Conservation (phyloP, 2,888 invertebrate species). For the Drosophila rellima region DNA sequence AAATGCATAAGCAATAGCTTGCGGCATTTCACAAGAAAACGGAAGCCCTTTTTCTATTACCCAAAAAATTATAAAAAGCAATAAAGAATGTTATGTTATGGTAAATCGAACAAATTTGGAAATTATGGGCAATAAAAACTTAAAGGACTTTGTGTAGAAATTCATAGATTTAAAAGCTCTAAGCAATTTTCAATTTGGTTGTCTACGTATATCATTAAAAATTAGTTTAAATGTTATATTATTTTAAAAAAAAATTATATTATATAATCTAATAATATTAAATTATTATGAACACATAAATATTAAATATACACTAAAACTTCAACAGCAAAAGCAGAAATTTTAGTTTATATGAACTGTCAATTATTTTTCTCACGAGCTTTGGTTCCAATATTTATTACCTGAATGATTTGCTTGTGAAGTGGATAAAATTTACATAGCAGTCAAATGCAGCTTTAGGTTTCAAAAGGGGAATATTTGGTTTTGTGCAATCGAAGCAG, state of each 20-base stretch:
- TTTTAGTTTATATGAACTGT: not conserved
- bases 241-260: no score
- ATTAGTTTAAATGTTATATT: not conserved
- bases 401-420: not conserved
- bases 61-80: slow-evolving; percentile 12
- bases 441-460: slow-evolving; percentile 16
- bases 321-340: not conserved
- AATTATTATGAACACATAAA: no score
- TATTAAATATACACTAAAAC: not conserved
- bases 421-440: not conserved
- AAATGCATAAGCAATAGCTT: slow-evolving; percentile 7
- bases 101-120: slow-evolving; percentile 5
- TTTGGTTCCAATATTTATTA: not conserved
- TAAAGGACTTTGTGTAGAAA: not conserved
- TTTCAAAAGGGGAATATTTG: not conserved
- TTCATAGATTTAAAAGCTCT: not conserved
- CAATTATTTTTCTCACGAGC: not conserved
- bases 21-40: not conserved
- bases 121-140: slow-evolving; percentile 3
- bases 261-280: no score
- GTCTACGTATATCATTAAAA: not conserved
- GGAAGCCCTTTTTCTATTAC: slow-evolving; percentile 3
- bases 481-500: slow-evolving; percentile 23
- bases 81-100: slow-evolving; percentile 19
- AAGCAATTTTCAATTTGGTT: not conserved